Evolutionary conservation across 2,797 vertebrate species (phyloP), one percentile per base, ranked within the genome.

Genomic region (Manis pentadactyla): DNA sequence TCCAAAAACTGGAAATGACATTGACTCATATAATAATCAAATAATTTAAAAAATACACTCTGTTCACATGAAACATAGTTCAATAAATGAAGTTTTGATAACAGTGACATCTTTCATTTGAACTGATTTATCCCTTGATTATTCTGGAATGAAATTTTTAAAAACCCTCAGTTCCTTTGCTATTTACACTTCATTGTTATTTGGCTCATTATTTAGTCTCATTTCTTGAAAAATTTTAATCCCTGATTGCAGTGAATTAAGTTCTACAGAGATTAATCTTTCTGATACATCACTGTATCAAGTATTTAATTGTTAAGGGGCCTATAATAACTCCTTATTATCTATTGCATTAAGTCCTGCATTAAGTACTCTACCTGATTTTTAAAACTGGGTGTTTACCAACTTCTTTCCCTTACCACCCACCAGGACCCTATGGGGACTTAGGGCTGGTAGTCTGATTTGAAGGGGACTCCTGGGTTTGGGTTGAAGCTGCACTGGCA

Each of bases 111-210:
- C 68, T 96, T 97, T 97, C 91, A 92, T 94, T 93, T 94, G 84
- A 95, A 96, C 79, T 97, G 84, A 90, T 90, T 97, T 96, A 74
- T 94, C n/a, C 78, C 88, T 97, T 94, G 91, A 96, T 94, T 92
- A 95, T 92, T 19, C 23, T 84, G 92, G 89, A 91, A 85, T 74
- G 63, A 46, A 95, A 87, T 90, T 87, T 74, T 34, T 27, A 46
- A 94, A 86, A 74, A 53, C 25, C 37, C 68, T 88, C 82, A 23
- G n/a, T 95, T 78, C 64, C 86, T 93, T 93, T 23, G 71, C 85
- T 95, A 93, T 91, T 69, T 94, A 75, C 29, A 95, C n/a, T 92
- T 96, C 74, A 37, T 94, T 93, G 46, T 93, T 94, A 89, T 93
- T 77, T 87, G 61, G 29, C 77, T 97, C 73, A 84, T 87, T 93